Evolutionary conservation across 2,888 invertebrate species (phyloP).

Genomic region (Syrphus vitripennis): DNA sequence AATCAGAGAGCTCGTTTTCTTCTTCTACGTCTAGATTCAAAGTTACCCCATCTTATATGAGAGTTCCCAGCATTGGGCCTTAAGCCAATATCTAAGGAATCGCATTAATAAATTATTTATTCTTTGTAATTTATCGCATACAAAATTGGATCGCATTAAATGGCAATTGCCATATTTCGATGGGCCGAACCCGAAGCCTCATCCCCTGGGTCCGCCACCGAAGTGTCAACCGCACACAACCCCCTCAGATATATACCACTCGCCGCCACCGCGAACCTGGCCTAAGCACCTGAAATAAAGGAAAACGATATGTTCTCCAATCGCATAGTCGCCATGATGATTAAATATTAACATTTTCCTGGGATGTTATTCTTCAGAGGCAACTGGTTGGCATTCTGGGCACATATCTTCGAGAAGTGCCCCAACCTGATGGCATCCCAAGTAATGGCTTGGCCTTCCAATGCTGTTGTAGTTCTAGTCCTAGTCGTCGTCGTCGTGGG

Average conservation of each 20-base stretch:
- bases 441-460: constrained; percentile 4
- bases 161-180: constrained; percentile 74
- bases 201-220: constrained; percentile 17
- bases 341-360: constrained; percentile 68
- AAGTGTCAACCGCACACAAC: constrained; percentile 65
- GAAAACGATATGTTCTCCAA: constrained; percentile 65
- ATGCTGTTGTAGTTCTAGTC: background rate
- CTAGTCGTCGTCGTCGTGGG: constrained; percentile 34
- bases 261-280: background rate
- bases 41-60: background rate
- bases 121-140: constrained; percentile 72
- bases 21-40: background rate
- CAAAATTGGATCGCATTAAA: constrained; percentile 74
- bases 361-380: constrained; percentile 56
- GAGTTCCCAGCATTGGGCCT: background rate
- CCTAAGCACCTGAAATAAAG: constrained; percentile 64
- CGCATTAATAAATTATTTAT: constrained; percentile 72
- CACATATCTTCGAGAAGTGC: constrained; percentile 54
- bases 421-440: constrained; percentile 39
- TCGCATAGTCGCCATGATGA: constrained; percentile 67
- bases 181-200: constrained; percentile 43
- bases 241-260: background rate
- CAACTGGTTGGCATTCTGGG: constrained; percentile 61
- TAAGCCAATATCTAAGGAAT: constrained; percentile 43
- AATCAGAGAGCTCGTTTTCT: constrained; percentile 35